A percentile compares a stretch with the other conserved stretches of the same genome.
These are phyloP conservation scores for Chamaea fasciata DNA, from an alignment of 2,113 vertebrate genomes.

Conservation along the genomic window DNA sequence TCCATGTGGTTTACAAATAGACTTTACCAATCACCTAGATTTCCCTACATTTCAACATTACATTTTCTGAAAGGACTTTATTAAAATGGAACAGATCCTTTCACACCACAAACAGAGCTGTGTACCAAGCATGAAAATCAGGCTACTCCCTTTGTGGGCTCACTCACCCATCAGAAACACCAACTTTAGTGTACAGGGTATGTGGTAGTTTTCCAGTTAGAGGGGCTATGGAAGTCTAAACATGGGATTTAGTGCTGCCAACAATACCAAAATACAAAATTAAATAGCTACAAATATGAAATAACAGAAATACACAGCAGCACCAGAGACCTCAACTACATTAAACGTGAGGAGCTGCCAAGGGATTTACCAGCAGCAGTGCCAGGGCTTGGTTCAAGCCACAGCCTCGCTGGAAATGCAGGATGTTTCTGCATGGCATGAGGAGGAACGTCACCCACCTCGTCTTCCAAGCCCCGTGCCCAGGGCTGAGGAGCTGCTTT, in stretches of 20 bases:
- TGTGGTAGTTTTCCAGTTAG: background rate
- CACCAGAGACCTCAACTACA: background rate
- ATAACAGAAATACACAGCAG: background rate
- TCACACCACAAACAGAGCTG: background rate
- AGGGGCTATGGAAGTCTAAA: background rate
- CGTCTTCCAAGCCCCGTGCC: background rate
- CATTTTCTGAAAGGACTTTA: background rate
- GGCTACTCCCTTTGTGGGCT: background rate
- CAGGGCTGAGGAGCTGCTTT: background rate
- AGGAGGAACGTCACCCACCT: fast-evolving
- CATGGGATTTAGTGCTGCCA: background rate
- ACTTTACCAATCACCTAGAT: background rate
- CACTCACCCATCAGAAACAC: background rate
- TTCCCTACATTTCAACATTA: background rate
- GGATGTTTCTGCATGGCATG: fast-evolving
- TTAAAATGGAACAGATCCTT: background rate
- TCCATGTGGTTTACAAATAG: background rate
- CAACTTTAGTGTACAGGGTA: no score
- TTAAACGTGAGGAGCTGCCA: background rate
- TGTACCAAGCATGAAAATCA: background rate
- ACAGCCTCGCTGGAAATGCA: background rate
- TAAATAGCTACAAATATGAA: background rate
- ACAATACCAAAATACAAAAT: background rate
- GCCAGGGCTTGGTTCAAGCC: background rate
- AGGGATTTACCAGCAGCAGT: background rate